phyloP scores from a whole-genome alignment of 2,888 invertebrate species.

The Napeogenes sylphis region DNA sequence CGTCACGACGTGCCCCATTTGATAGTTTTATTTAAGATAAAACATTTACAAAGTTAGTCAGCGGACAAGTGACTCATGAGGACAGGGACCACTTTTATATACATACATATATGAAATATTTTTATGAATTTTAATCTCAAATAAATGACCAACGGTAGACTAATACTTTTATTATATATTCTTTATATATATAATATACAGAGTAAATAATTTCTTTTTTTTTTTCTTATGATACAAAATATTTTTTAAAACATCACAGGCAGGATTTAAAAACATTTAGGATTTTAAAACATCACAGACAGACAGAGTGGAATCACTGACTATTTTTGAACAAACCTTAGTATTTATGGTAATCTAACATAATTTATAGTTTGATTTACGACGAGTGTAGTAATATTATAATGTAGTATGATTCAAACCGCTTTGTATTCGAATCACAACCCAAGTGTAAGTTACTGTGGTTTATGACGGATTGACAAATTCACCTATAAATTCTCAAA shows the following conservation, averaged over 20 bases:
- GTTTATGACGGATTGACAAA: conserved; percentile 41
- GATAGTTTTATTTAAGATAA: conserved; percentile 12
- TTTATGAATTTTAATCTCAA: too few species aligned
- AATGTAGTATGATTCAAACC: conserved; percentile 39
- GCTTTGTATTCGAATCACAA: conserved; percentile 47
- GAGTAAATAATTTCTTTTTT: too few species aligned
- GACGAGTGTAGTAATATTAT: not conserved
- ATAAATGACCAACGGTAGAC: too few species aligned
- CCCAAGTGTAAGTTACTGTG: conserved; percentile 32
- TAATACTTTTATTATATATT: too few species aligned
- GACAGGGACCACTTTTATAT: conserved; percentile 6
- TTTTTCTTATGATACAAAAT: too few species aligned
- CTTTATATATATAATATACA: not conserved
- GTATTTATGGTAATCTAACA: too few species aligned
- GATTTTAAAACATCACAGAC: not conserved
- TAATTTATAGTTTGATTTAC: not conserved
- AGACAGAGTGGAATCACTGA: not conserved
- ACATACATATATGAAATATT: not conserved
- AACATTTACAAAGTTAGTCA: not conserved
- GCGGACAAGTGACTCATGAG: conserved; percentile 19
- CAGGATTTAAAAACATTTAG: too few species aligned
- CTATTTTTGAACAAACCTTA: not conserved
- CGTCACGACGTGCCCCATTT: conserved; percentile 9
- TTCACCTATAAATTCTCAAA: conserved; percentile 19
- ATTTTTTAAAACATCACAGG: too few species aligned